Percentiles rank a stretch among this genome's conserved stretches.
Evolutionary conservation across 2,113 vertebrate genomes (phyloP).

Genomic region (Delphinapterus leucas): DNA sequence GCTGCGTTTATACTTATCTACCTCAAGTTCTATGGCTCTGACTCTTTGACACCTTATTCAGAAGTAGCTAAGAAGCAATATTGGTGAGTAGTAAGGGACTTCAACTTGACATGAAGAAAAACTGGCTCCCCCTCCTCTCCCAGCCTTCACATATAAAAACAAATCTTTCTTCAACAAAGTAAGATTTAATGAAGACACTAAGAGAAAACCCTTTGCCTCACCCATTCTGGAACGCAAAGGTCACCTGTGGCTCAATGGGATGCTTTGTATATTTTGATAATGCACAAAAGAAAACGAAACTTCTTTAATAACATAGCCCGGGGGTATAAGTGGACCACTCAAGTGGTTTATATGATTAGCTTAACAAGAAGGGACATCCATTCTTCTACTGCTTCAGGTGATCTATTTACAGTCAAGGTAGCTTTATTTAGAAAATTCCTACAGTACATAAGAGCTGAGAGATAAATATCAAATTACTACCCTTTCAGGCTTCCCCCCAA

Average conservation of each 20-base stretch:
- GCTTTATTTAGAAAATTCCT: conserved; percentile 62
- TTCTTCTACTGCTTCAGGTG: conserved; percentile 8
- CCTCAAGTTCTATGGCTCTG: background rate
- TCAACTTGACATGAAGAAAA: background rate
- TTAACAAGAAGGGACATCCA: conserved; percentile 47
- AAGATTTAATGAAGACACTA: background rate
- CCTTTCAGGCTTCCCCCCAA: conserved; percentile 48
- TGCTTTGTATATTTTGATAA: conserved; percentile 31
- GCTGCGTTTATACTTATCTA: background rate
- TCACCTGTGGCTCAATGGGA: background rate
- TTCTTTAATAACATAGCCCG: background rate
- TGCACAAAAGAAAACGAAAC: conserved; percentile 22
- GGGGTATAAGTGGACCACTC: background rate
- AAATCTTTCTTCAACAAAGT: background rate
- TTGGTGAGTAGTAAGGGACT: background rate
- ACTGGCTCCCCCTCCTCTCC: background rate
- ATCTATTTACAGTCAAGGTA: conserved; percentile 49
- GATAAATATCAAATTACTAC: conserved; percentile 50
- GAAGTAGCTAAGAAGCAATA: background rate
- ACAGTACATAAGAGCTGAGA: conserved; percentile 43
- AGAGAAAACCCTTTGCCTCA: background rate
- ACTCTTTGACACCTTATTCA: background rate
- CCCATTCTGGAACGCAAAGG: conserved; percentile 12
- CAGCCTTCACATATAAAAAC: background rate
- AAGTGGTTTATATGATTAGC: conserved; percentile 27